phyloP scores from a whole-genome alignment of 2,888 invertebrate genomes.

The Brenthis daphne region DNA sequence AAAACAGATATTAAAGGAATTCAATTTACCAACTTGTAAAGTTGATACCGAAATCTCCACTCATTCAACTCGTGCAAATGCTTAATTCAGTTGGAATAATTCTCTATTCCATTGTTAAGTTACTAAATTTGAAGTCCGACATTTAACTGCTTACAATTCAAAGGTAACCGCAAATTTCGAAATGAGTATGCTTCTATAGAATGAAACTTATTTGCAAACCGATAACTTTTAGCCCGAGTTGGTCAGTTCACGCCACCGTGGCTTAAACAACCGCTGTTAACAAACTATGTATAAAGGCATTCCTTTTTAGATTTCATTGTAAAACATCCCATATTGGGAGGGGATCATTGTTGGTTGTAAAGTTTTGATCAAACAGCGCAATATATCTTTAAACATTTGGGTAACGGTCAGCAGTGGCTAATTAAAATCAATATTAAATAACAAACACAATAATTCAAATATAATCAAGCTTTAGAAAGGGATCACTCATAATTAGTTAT shows the following conservation, averaged over 20 bases:
- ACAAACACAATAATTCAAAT: conserved; percentile 6
- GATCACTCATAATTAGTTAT: not conserved
- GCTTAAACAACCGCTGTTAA: conserved; percentile 54
- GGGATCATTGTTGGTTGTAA: conserved; percentile 38
- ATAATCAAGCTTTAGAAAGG: conserved; percentile 1
- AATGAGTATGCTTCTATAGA: conserved; percentile 73
- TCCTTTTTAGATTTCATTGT: conserved; percentile 50
- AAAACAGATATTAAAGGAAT: conserved; percentile 64
- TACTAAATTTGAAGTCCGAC: conserved; percentile 77
- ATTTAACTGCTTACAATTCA: conserved; percentile 81
- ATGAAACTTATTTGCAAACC: conserved; percentile 76
- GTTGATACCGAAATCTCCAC: conserved; percentile 70
- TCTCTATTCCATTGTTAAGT: conserved; percentile 78
- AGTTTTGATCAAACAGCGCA: conserved; percentile 39
- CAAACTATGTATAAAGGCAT: conserved; percentile 69
- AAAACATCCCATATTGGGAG: conserved; percentile 37
- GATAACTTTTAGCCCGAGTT: conserved; percentile 73
- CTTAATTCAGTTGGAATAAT: conserved; percentile 79
- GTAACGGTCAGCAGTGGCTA: conserved; percentile 29
- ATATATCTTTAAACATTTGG: conserved; percentile 36
- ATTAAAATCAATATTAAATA: conserved; percentile 34
- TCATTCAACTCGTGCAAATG: conserved; percentile 72
- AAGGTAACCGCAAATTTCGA: conserved; percentile 80
- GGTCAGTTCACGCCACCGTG: conserved; percentile 61
- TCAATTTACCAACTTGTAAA: conserved; percentile 71